These are phyloP conservation scores for Phrixothrix hirtus DNA, from an alignment of 2,888 invertebrate genomes.

Conservation along the genomic window DNA sequence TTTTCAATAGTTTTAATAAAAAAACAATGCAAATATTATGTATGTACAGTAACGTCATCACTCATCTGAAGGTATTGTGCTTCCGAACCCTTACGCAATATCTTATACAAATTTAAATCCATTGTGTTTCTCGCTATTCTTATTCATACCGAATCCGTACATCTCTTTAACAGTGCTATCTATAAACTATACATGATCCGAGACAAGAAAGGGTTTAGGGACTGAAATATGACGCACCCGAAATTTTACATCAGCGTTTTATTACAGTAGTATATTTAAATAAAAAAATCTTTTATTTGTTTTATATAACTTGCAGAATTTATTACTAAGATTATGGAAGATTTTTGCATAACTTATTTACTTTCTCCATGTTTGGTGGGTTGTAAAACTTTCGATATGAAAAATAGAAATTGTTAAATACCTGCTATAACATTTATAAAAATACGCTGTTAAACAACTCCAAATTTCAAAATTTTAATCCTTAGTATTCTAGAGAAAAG, in stretches of 20 bases:
- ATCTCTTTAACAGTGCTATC: constrained; percentile 35
- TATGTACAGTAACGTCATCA: constrained; percentile 45
- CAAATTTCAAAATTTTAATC: too few relatives aligned
- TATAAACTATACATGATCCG: constrained; percentile 37
- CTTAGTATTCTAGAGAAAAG: too few relatives aligned
- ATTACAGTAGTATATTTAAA: constrained; percentile 36
- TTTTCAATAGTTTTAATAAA: not conserved
- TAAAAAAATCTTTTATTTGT: constrained; percentile 12
- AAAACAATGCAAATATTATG: constrained; percentile 22
- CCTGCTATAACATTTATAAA: too few relatives aligned
- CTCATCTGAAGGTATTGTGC: constrained; percentile 44
- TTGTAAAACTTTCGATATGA: too few relatives aligned
- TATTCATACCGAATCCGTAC: constrained; percentile 44
- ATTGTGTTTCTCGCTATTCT: constrained; percentile 46
- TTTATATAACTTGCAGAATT: constrained; percentile 4
- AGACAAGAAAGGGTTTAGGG: constrained; percentile 30
- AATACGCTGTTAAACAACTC: too few relatives aligned
- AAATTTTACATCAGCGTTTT: constrained; percentile 39
- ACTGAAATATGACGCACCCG: constrained; percentile 41
- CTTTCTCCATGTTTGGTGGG: too few relatives aligned
- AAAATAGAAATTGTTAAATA: too few relatives aligned
- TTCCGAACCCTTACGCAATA: constrained; percentile 41
- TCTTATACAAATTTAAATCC: constrained; percentile 50
- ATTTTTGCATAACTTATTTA: constrained; percentile 4
- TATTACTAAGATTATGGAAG: too few relatives aligned